Evolutionary conservation across 1,140 invertebrate genomes (phyloP).

Genomic region (Pachyrhynchus sulphureomaculatus): DNA sequence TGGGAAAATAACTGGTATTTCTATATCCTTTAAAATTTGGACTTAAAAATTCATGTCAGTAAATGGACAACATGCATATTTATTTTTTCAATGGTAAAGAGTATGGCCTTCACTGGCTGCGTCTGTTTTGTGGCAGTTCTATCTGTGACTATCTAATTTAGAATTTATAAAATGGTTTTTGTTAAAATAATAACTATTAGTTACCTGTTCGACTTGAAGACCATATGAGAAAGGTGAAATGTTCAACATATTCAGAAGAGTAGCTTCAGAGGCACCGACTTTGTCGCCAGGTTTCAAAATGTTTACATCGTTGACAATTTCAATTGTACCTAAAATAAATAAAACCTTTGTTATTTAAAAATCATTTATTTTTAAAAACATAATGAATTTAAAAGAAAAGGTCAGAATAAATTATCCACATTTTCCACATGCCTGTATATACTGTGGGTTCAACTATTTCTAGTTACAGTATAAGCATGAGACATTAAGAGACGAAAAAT

Average conservation of each 20-base stretch:
- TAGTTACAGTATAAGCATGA: constrained; percentile 47
- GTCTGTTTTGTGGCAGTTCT: too few species aligned
- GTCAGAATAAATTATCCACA: constrained; percentile 42
- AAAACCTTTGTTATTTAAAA: too few species aligned
- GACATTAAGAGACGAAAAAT: constrained; percentile 45
- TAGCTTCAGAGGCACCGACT: constrained; percentile 97
- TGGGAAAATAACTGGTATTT: too few species aligned
- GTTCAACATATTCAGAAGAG: constrained; percentile 99
- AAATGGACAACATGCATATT: too few species aligned
- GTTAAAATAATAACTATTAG: not conserved
- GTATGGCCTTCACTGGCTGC: too few species aligned
- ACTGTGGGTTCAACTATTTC: constrained; percentile 57
- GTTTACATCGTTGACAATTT: constrained; percentile 99
- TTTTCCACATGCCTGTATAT: not conserved
- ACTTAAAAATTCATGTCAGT: too few species aligned
- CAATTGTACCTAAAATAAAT: constrained; percentile 74
- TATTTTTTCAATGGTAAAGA: too few species aligned
- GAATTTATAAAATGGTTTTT: too few species aligned
- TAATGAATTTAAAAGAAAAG: not conserved
- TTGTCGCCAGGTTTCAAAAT: constrained; percentile 95
- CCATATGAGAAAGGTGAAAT: constrained; percentile 99
- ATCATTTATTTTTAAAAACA: too few species aligned
- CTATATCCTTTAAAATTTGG: too few species aligned
- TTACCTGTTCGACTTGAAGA: constrained; percentile 80
- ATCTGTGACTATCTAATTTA: too few species aligned